Evolutionary conservation across 2,888 invertebrate species (phyloP).

Genomic region (Girardia tigrina): DNA sequence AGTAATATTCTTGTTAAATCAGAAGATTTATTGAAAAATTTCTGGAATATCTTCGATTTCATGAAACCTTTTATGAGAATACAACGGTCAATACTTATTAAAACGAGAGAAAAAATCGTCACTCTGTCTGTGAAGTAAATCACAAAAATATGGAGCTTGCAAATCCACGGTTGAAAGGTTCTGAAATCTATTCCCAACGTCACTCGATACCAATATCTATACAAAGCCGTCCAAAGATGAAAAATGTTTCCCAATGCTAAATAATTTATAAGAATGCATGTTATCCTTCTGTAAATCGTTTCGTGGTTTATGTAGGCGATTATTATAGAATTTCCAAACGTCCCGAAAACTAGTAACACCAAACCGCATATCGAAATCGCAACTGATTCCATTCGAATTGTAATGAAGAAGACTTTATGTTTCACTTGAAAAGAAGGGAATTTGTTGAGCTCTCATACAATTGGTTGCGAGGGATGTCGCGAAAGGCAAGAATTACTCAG

Average conservation of each 20-base stretch:
- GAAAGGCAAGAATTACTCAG: too few species aligned
- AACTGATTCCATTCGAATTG: background rate
- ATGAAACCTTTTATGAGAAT: background rate
- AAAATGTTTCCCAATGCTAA: background rate
- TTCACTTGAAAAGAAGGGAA: too few species aligned
- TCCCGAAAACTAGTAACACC: background rate
- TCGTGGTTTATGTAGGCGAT: slow-evolving; percentile 5
- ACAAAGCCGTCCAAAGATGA: background rate
- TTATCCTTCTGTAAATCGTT: background rate
- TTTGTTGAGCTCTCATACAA: too few species aligned
- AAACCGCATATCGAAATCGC: background rate
- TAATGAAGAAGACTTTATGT: too few species aligned
- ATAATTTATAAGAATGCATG: background rate
- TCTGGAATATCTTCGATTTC: background rate
- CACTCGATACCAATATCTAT: slow-evolving; percentile 16
- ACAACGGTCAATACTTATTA: slow-evolving; percentile 1
- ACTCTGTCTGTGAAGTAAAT: background rate
- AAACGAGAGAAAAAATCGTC: background rate
- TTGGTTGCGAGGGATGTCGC: too few species aligned
- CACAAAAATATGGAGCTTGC: background rate
- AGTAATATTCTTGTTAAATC: background rate
- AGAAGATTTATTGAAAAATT: background rate
- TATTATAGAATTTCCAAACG: background rate
- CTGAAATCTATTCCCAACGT: background rate
- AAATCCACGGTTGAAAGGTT: background rate